Evolutionary conservation across 2,113 vertebrate genomes (phyloP).

Genomic region (Hemichromis elongatus): DNA sequence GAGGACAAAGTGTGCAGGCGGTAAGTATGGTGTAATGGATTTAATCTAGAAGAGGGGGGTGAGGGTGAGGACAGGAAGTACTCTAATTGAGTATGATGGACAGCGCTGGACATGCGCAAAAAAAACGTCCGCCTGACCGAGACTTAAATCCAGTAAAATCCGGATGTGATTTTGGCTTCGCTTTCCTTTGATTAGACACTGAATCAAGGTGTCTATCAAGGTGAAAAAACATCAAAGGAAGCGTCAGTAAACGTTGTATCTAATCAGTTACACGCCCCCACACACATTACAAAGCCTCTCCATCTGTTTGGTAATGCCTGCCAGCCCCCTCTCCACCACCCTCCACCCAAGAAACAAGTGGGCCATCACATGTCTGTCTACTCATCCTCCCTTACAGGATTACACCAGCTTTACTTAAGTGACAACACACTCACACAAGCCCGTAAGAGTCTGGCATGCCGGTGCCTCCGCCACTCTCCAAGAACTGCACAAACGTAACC

Average conservation of each 20-base stretch:
- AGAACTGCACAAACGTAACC: background rate
- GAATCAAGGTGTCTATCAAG: background rate
- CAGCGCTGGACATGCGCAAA: slow-evolving; percentile 11
- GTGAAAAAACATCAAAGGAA: background rate
- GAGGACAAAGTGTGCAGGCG: slow-evolving; percentile 20
- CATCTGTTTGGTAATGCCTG: slow-evolving; percentile 60
- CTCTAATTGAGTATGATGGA: slow-evolving; percentile 64
- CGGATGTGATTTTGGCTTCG: background rate
- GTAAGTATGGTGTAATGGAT: slow-evolving; percentile 11
- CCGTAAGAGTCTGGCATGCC: background rate
- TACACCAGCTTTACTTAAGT: slow-evolving; percentile 70
- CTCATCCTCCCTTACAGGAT: slow-evolving; percentile 76
- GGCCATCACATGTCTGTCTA: slow-evolving; percentile 67
- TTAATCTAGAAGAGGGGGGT: slow-evolving; percentile 54
- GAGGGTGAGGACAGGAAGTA: slow-evolving; percentile 50
- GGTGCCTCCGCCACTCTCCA: background rate
- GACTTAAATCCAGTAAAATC: background rate
- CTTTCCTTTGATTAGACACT: background rate
- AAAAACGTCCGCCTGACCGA: background rate
- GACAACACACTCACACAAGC: slow-evolving; percentile 52
- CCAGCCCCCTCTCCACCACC: slow-evolving; percentile 15
- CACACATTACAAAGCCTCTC: slow-evolving; percentile 37
- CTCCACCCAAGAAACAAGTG: slow-evolving; percentile 62
- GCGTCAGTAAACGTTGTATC: background rate
- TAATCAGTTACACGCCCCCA: slow-evolving; percentile 31